Evolutionary conservation across 2,888 invertebrate species (phyloP).

Genomic region (Andrena dorsata): DNA sequence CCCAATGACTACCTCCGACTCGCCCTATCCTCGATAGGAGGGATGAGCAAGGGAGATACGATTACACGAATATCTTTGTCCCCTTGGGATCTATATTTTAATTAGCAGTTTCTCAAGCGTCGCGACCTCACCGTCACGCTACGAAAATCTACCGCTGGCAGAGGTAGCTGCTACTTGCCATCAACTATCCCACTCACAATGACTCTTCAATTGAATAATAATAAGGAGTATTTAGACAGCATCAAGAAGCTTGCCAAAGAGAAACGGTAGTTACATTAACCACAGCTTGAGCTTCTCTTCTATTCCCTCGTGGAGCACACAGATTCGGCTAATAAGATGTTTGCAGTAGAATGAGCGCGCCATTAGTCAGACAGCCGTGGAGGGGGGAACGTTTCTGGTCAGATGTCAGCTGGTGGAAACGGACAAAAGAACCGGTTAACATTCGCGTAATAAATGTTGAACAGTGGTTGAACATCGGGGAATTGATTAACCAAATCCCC

Average conservation of each 20-base stretch:
- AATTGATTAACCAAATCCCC: slow-evolving; percentile 20
- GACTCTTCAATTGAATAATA: not conserved
- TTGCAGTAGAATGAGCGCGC: not conserved
- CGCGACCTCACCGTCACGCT: not conserved
- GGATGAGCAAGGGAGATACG: slow-evolving; percentile 52
- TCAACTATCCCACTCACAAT: not conserved
- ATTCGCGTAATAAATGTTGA: not conserved
- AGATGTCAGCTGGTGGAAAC: not conserved
- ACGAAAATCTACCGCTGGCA: not conserved
- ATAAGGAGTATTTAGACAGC: too few relatives aligned
- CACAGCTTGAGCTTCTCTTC: too few relatives aligned
- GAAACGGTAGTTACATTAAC: too few relatives aligned
- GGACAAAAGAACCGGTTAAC: not conserved
- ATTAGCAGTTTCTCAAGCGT: slow-evolving; percentile 49
- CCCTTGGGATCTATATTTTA: slow-evolving; percentile 40
- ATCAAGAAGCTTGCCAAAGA: too few relatives aligned
- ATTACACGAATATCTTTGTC: slow-evolving; percentile 66
- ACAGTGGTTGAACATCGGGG: not conserved
- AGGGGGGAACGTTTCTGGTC: not conserved
- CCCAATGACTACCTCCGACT: slow-evolving; percentile 1
- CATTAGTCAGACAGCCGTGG: not conserved
- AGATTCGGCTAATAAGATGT: not conserved
- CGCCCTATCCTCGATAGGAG: slow-evolving; percentile 1
- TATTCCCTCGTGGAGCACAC: not conserved
- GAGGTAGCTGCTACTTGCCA: not conserved